These are phyloP conservation scores for Lateolabrax maculatus DNA, from an alignment of 2,797 vertebrate genomes.

Conservation along the genomic window DNA sequence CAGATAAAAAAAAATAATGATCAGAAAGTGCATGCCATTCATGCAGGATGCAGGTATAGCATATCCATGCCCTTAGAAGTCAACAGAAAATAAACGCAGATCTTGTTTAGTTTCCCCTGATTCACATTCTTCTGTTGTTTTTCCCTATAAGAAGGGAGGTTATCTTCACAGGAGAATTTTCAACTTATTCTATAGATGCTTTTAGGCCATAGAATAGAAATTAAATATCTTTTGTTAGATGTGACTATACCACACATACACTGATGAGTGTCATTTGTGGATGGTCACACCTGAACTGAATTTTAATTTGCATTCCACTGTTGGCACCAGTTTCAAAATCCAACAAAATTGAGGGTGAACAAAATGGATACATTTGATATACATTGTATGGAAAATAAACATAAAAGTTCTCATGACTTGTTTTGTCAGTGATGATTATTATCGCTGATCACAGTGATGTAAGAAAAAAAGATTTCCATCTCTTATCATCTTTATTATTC, in stretches of 20 bases:
- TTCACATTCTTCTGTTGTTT: neutral
- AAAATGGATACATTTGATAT: neutral
- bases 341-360: neutral
- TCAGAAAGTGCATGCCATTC: neutral
- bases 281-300: neutral
- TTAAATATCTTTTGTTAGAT: neutral
- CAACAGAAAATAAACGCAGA: neutral
- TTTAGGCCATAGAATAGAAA: neutral
- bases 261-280: neutral
- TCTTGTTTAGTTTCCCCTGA: neutral
- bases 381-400: neutral
- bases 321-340: neutral
- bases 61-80: neutral
- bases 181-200: neutral
- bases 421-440: neutral
- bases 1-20: neutral
- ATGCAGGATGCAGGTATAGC: neutral
- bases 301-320: neutral
- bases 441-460: constrained; percentile 45
- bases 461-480: neutral
- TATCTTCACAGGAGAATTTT: neutral
- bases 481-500: constrained; percentile 22
- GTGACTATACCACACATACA: neutral
- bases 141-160: neutral
- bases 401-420: neutral